Base-by-base conservation (phyloP, 1,140 invertebrate species). In the Caenorhabditis tropicalis region DNA sequence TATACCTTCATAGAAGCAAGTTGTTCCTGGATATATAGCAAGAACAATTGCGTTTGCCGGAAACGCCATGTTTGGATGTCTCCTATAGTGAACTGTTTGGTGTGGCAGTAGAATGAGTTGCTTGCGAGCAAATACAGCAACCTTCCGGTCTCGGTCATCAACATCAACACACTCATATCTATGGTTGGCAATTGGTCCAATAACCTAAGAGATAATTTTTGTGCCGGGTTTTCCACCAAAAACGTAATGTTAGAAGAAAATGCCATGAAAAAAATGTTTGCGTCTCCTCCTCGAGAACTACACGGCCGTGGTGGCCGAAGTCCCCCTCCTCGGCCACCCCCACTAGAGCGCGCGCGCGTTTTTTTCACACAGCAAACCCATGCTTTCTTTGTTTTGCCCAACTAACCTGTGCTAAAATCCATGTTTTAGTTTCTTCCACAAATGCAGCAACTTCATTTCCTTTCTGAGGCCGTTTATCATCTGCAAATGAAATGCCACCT, bases 1-100 rank as follows among this genome's bases (percentile, higher is more conserved):
- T 39, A n/a, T 21, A 74, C 65, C 65, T 24, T 74, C 65, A 24
- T 74, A 74, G 15, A 74, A 74, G n/a, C 65, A 74, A 5, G 65
- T 74, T 43, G 65, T 74, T 21, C 29, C 29, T 1, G 65, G 65
- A 10, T 21, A 74, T 0, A 74, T 2, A 7, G 65, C 65, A 33
- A 74, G 16, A 21, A 74, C 36, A 12, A 43, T 39, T 46, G 65
- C 36, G 24, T 74, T 74, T 43, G 43, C 24, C 24, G 33, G 65
- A 3, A 74, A 31, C 2, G 65, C 65, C 10, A 74, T 33, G 10
- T 43, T 12, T 12, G 65, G 65, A 46, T 74, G 43, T 12, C 12
- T 12, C 2, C 24, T 10, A 24, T 74, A 74, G 36, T 74, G 9
- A 0, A 74, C 65, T 9, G 65, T 74, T 24, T 21, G 43, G 4